phyloP scores from a whole-genome alignment of 2,888 invertebrate genomes.

The Acanthococcus lagerstroemiae region DNA sequence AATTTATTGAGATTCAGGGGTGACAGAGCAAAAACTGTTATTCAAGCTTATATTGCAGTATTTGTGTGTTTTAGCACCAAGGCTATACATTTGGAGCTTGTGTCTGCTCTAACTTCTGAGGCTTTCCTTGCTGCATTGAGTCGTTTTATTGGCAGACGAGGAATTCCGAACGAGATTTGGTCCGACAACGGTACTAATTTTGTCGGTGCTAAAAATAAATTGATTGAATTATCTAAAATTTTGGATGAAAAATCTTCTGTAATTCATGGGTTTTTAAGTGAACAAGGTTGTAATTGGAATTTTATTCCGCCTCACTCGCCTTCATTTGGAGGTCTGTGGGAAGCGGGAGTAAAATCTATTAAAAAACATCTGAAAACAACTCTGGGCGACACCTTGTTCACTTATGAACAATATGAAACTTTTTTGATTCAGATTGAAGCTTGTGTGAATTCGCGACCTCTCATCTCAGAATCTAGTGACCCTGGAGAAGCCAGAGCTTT shows the following conservation, averaged over 20 bases:
- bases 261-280: neutral
- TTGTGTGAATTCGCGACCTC: neutral
- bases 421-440: neutral
- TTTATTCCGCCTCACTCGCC: neutral
- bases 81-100: conserved; percentile 2
- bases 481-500: neutral
- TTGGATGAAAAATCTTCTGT: neutral
- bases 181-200: conserved; percentile 5
- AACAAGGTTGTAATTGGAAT: neutral
- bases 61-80: conserved; percentile 8
- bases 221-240: neutral
- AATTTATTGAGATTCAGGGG: neutral
- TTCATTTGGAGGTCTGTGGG: conserved; percentile 9
- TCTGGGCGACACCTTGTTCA: conserved; percentile 37
- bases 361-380: neutral
- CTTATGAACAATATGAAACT: neutral
- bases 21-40: neutral
- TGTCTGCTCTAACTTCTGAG: neutral
- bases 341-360: conserved; percentile 10
- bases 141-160: conserved; percentile 1
- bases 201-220: neutral
- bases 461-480: neutral
- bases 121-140: neutral
- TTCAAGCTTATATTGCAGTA: conserved; percentile 1
- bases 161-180: neutral